A percentile compares a stretch with the other conserved stretches of the same genome.
phyloP scores from a whole-genome alignment of 1,140 invertebrate species.

The Drosophila ercepeae region DNA sequence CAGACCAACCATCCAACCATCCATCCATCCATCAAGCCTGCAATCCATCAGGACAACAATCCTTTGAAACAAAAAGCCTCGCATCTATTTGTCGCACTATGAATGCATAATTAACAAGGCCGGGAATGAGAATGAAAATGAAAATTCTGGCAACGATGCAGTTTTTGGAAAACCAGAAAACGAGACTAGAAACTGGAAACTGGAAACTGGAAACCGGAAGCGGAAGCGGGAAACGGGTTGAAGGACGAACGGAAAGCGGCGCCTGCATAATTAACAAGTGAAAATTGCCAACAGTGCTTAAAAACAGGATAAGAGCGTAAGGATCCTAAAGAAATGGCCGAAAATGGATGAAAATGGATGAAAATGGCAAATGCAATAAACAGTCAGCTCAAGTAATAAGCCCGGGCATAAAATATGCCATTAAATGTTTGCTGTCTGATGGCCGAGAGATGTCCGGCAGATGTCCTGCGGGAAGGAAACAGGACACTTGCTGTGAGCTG shows the following conservation, averaged over 20 bases:
- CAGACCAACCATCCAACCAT: slow-evolving; percentile 10
- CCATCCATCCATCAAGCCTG: slow-evolving; percentile 6
- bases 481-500: slow-evolving; percentile 31
- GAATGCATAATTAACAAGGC: slow-evolving; percentile 70
- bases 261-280: slow-evolving; percentile 44
- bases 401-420: slow-evolving; percentile 66
- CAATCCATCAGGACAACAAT: background rate
- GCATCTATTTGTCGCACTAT: slow-evolving; percentile 33
- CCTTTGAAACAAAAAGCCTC: background rate
- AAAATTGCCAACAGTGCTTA: slow-evolving; percentile 25
- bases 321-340: slow-evolving; percentile 23
- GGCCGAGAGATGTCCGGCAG: slow-evolving; percentile 6
- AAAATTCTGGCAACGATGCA: slow-evolving; percentile 42
- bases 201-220: background rate
- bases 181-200: background rate
- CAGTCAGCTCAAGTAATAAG: slow-evolving; percentile 66
- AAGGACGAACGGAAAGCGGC: background rate
- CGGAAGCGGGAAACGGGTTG: slow-evolving; percentile 1
- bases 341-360: slow-evolving; percentile 5
- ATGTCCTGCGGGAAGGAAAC: slow-evolving; percentile 6
- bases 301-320: background rate
- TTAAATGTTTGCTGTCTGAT: slow-evolving; percentile 53
- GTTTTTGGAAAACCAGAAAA: no score
- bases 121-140: slow-evolving; percentile 28
- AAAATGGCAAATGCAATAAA: slow-evolving; percentile 64